These are phyloP conservation scores for Ostrea edulis DNA, from an alignment of 1,140 invertebrate genomes.

Conservation along the genomic window DNA sequence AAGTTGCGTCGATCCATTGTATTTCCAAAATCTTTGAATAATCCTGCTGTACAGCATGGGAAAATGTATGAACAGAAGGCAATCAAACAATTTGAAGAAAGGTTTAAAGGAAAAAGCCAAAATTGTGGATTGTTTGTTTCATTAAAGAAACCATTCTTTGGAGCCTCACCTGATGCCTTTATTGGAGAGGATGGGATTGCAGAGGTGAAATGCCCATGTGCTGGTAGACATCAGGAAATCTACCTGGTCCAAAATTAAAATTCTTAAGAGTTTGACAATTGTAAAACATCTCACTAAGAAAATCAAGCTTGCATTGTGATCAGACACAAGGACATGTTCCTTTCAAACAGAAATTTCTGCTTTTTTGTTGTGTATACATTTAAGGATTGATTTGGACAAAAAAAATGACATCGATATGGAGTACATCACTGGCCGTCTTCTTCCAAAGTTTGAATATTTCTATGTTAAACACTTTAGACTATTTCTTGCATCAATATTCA, in stretches of 20 bases:
- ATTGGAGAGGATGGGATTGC: background rate
- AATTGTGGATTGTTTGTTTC: background rate
- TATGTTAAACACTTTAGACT: background rate
- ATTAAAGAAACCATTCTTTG: background rate
- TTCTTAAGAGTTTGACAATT: no score
- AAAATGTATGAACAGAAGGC: background rate
- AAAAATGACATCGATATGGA: background rate
- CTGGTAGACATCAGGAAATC: background rate
- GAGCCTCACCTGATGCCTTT: background rate
- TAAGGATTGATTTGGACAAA: background rate
- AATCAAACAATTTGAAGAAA: background rate
- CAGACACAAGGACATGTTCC: conserved; percentile 50
- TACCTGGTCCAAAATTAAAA: background rate
- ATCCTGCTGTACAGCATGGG: background rate
- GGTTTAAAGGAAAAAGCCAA: background rate
- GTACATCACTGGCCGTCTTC: background rate
- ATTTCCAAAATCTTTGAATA: background rate
- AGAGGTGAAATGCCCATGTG: background rate
- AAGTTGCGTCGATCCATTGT: conserved; percentile 13
- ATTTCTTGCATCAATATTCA: background rate
- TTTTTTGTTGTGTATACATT: no score
- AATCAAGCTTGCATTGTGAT: conserved; percentile 21
- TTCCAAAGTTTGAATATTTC: no score
- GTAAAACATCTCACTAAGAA: background rate
- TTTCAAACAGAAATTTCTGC: conserved; percentile 36